Base-by-base conservation (phyloP, 2,113 vertebrate genomes). In the Pholis gunnellus region DNA sequence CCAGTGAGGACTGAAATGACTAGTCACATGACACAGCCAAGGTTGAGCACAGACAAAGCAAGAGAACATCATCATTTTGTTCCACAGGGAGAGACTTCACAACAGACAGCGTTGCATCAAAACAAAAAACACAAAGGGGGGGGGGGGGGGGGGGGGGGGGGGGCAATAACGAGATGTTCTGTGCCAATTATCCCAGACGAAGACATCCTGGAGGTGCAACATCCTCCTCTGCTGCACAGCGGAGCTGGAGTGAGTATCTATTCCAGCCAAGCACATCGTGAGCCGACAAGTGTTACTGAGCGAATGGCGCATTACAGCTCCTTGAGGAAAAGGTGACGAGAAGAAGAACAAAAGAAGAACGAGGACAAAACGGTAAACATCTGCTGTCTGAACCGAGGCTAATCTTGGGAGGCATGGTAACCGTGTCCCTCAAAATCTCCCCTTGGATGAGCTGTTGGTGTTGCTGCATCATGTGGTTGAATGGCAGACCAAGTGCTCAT, bases 321-420 rank as follows among this genome's bases (percentile, higher is more conserved):
- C 68, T 84, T 10, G 25, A 83, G 69, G 59, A 76, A 42, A 34
- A 81, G 66, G 79, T 25, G 72, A 61, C 11, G 72, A 84, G 70
- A 82, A 57, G 61, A 75, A 75, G 63, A 81, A 78, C 61, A 84
- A 71, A 79, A 65, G 50, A 66, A 76, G 78, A 87, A 82, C n/a
- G 20, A 73, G 61, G 36, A 31, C 34, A 59, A 59, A 78, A 63
- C 0, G 2, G 79, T 60, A 75, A 92, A 90, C 90, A 86, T 79
- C 78, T 85, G 83, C 60, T 48, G 20, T 54, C 57, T 27, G 77
- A 83, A 60, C 60, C 54, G 36, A 54, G 72, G 85, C 81, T 75
- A 22, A 70, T 78, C 82, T 68, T 52, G 73, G 91, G 88, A 52
- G 85, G 88, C 94, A 94, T 94, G 82, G 94, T 83, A 94, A 94